These are phyloP conservation scores for Mohoua ochrocephala DNA, from an alignment of 2,113 vertebrate species.

Conservation along the genomic window DNA sequence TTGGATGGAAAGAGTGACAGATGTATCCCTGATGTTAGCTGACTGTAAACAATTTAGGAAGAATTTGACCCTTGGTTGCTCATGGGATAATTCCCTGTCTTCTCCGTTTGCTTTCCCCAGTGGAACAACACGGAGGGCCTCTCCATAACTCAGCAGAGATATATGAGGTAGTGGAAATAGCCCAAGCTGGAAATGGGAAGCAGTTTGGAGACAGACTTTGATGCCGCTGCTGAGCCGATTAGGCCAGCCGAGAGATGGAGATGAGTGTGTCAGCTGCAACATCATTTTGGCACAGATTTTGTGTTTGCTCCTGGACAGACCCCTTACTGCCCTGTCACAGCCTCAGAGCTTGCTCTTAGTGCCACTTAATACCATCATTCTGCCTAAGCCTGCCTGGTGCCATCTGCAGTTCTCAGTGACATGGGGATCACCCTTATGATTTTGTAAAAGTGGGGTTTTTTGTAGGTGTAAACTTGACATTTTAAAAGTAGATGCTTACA, in stretches of 20 bases:
- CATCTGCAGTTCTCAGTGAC: not conserved
- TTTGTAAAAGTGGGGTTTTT: not conserved
- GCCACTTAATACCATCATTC: not conserved
- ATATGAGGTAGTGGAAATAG: not conserved
- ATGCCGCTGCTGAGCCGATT: not conserved
- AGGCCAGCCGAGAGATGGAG: not conserved
- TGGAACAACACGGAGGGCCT: not conserved
- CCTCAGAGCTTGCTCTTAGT: not conserved
- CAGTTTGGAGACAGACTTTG: not conserved
- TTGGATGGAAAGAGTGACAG: not conserved
- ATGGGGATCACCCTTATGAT: not conserved
- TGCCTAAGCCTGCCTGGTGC: not conserved
- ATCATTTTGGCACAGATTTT: not conserved
- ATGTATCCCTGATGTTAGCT: not conserved
- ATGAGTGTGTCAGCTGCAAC: not conserved
- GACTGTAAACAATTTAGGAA: not conserved
- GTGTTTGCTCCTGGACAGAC: fast-evolving
- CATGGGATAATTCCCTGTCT: not conserved
- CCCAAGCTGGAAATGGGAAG: not conserved
- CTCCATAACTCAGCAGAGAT: not conserved
- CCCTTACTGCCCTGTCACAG: not conserved
- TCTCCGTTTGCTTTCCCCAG: not conserved
- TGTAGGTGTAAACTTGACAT: not conserved
- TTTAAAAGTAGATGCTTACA: not conserved
- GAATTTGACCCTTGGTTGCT: not conserved